Percentiles rank a stretch among this genome's conserved stretches.
These are phyloP conservation scores for Bungarus multicinctus DNA, from an alignment of 2,113 vertebrate species.

Conservation along the genomic window DNA sequence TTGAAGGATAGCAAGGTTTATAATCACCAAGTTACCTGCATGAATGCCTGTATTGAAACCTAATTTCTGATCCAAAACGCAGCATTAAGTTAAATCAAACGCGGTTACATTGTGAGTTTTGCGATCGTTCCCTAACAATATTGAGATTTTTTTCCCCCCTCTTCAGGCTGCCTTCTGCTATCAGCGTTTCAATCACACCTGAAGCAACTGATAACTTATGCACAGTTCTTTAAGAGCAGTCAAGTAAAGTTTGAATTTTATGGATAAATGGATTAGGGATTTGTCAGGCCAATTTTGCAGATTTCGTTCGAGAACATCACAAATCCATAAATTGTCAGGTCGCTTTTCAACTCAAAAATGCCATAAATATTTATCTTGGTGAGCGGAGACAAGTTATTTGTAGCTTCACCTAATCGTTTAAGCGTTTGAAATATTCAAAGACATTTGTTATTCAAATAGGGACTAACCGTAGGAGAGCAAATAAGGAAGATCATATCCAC, in stretches of 20 bases:
- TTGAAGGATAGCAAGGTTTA: background rate
- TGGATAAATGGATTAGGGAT: constrained; percentile 45
- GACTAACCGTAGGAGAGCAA: background rate
- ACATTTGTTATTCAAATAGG: constrained; percentile 34
- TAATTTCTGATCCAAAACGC: background rate
- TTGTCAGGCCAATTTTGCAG: constrained; percentile 46
- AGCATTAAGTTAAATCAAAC: background rate
- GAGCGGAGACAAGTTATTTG: constrained; percentile 37
- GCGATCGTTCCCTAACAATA: background rate
- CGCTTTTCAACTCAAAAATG: constrained; percentile 45
- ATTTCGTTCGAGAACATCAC: constrained; percentile 47
- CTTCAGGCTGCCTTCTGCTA: constrained; percentile 17
- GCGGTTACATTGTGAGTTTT: background rate
- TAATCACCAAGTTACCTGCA: background rate
- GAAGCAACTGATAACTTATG: constrained; percentile 31
- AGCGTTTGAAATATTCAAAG: constrained; percentile 46
- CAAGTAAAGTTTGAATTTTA: constrained; percentile 40
- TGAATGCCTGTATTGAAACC: background rate
- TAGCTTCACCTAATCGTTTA: constrained; percentile 28
- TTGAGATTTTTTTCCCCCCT: background rate
- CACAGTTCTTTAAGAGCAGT: constrained; percentile 31
- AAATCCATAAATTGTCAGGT: constrained; percentile 45
- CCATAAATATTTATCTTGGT: constrained; percentile 29
- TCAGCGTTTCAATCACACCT: background rate
- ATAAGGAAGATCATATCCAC: background rate